These are phyloP conservation scores for Microdon myrmicae DNA, from an alignment of 2,888 invertebrate genomes.

Conservation along the genomic window DNA sequence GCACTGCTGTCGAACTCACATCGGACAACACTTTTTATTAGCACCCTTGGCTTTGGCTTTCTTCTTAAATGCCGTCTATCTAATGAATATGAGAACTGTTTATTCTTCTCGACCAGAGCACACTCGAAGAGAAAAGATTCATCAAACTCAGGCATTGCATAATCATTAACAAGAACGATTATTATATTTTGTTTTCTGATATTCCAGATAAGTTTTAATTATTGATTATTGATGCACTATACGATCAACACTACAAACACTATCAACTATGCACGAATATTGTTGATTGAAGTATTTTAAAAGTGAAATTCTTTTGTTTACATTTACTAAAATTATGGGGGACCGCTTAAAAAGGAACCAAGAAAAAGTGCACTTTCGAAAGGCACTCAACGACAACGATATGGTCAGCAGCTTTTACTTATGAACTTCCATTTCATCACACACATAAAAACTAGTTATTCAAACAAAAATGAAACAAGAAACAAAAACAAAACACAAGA, in stretches of 20 bases:
- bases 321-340: constrained; percentile 38
- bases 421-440: constrained; percentile 26
- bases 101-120: constrained; percentile 60
- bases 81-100: constrained; percentile 59
- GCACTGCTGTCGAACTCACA: constrained; percentile 63
- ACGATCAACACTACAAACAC: no score
- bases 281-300: constrained; percentile 29
- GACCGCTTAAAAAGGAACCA: constrained; percentile 17
- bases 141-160: constrained; percentile 66
- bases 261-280: constrained; percentile 17
- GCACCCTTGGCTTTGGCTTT: constrained; percentile 54
- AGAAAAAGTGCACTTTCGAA: constrained; percentile 19
- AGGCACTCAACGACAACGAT: constrained; percentile 22
- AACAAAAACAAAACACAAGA: no score
- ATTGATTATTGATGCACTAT: constrained; percentile 31
- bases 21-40: constrained; percentile 60
- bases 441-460: constrained; percentile 31
- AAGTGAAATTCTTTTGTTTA: constrained; percentile 52
- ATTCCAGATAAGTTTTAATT: constrained; percentile 2
- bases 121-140: constrained; percentile 64
- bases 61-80: constrained; percentile 45
- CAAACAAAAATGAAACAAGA: no score
- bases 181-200: background rate
- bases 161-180: constrained; percentile 44
- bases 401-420: constrained; percentile 20